Evolutionary conservation across 2,888 invertebrate species (phyloP), one percentile per base, ranked within the genome.

Genomic region (Erebia epiphron): DNA sequence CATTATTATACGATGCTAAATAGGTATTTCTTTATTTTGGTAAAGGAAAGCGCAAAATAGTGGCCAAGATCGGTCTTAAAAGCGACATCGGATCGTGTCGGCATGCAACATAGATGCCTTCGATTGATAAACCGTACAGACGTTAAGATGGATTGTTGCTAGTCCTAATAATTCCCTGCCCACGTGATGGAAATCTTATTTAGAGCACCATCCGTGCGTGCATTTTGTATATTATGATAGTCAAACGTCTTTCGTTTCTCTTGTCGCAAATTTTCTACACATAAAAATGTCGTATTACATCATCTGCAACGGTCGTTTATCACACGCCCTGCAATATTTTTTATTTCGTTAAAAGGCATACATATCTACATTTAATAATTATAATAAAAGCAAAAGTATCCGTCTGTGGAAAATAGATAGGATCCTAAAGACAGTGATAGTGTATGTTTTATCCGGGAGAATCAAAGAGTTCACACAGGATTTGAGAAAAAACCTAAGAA

Each of bases 41-140:
- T 75, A 68, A 75, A 77, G 82, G 79, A 79, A 83, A 75, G 73
- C 68, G 71, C 70, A 69, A 75, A 85, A 85, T 86, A 78, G 80
- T 85, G 84, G 77, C 78, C 78, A 80, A 86, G 85, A 89, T 86
- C 80, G 81, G 80, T 82, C 80, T 80, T 79, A 76, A 80, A 78
- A 80, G 82, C 82, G 77, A 78, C 75, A 74, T 71, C 73, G 71
- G 70, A 69, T 72, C 77, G 75, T 75, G 77, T 74, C 72, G 77
- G 77, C 75, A 77, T 74, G 75, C 76, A 74, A 56, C 69, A 58
- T 68, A 85, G 89, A 89, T 90, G 87, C 83, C 84, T 89, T 79
- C 78, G 77, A 84, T 84, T 87, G 91, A 92, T 91, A 91, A 87
- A 75, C 57, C 57, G 71, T 80, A 68, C 79, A 83, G 85, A 86